Evolutionary conservation across 2,888 invertebrate genomes (phyloP), one percentile per base, ranked within the genome.

Genomic region (Pristionchus entomophagus): DNA sequence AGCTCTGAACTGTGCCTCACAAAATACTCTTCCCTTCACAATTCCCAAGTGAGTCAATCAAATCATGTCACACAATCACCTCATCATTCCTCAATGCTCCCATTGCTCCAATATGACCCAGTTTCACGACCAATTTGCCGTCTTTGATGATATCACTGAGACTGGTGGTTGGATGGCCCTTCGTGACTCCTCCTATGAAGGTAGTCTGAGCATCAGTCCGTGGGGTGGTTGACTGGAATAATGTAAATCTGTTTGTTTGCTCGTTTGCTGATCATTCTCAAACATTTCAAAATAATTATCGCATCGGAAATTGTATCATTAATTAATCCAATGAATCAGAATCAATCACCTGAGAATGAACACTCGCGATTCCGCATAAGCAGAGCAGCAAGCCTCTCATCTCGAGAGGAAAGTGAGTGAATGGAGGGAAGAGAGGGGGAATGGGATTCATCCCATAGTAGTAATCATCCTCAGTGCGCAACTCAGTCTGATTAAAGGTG

Each of bases 401-500:
- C 26, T 32, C 17, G 14, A 32, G 12, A 0, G 2, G 62, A 62
- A 45, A n/a, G n/a, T 5, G 62, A 62, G 32, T 29, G 62, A 62
- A 26, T 12, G 10, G 12, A 62, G 32, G 32, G 14, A 29, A 32
- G 26, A 32, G 62, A 26, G 26, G 32, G 32, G 29, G 62, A 62
- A 10, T 29, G 32, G 32, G 62, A 62, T 32, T 14, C 26, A 2
- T 59, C 59, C 10, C 59, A 12, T 29, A n/a, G 32, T 62, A 62
- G 62, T 32, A 62, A 62, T 62, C 62, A 62, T 5, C 62, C 32
- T 32, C 32, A 62, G 62, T 62, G 62, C 62, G 26, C 62, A 62
- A 62, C 62, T 62, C 62, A 62, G 17, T 32, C 4, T 62, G 62
- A 62, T 62, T 62, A 32, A 32, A 62, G 62, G 62, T 62, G 62